Conservation (phyloP, 2,113 vertebrate genomes). For the human region DNA sequence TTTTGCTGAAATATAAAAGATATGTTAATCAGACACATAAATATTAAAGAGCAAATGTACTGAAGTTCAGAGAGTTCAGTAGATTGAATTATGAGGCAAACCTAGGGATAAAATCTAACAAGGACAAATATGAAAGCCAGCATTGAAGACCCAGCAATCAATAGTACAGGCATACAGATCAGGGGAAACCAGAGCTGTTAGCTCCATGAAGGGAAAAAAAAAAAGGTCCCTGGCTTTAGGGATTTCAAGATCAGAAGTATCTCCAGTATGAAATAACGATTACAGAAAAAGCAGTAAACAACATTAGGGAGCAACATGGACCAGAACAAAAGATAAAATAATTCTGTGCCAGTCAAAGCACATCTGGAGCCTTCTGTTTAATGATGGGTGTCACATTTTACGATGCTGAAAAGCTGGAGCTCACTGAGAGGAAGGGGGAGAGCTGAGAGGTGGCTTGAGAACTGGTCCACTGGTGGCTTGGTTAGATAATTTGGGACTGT, state of each 20-base stretch:
- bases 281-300: constrained; percentile 46
- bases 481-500: background rate
- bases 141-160: background rate
- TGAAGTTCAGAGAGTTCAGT: background rate
- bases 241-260: constrained; percentile 52
- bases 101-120: background rate
- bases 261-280: background rate
- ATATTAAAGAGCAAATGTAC: background rate
- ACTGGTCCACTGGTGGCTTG: background rate
- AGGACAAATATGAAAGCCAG: background rate
- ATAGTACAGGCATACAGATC: no score
- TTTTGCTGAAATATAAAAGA: background rate
- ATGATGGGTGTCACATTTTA: constrained; percentile 35
- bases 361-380: constrained; percentile 64
- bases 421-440: background rate
- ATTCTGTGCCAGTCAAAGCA: constrained; percentile 40
- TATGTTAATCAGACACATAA: background rate
- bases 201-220: background rate
- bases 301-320: constrained; percentile 18
- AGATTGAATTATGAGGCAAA: background rate
- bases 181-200: background rate
- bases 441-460: background rate
- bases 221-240: background rate
- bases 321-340: constrained; percentile 64
- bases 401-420: constrained; percentile 38